phyloP scores from a whole-genome alignment of 2,113 vertebrate species.

The Notiomystis cincta region DNA sequence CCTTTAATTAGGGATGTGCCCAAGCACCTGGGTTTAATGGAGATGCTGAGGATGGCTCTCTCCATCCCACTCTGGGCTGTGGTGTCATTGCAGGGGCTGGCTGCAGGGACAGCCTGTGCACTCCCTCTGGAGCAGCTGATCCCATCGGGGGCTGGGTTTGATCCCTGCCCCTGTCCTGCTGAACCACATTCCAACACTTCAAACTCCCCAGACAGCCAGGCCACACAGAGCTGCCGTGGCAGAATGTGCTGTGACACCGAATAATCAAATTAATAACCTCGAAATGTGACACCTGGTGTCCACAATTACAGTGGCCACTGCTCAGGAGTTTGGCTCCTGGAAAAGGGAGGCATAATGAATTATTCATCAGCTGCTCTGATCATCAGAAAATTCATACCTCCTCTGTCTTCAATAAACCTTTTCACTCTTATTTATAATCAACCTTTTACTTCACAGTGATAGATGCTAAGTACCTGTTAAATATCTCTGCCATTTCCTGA shows the following conservation, averaged over 20 bases:
- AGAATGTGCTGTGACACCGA: neutral
- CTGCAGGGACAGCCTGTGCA: neutral
- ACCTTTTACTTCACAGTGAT: constrained; percentile 1
- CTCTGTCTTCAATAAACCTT: constrained; percentile 41
- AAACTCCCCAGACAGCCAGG: neutral
- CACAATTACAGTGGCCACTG: neutral
- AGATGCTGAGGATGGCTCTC: neutral
- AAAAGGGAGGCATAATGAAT: neutral
- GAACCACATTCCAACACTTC: neutral
- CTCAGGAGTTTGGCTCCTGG: neutral
- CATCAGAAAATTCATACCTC: constrained; percentile 6
- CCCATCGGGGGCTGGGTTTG: neutral
- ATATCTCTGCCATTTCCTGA: constrained; percentile 20
- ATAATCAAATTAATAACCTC: constrained; percentile 19
- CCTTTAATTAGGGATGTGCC: constrained; percentile 60
- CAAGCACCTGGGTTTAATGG: constrained; percentile 28
- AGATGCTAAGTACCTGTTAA: constrained; percentile 47
- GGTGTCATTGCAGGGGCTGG: constrained; percentile 3
- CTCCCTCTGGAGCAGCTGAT: neutral
- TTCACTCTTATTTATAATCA: constrained; percentile 34
- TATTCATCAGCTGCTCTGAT: constrained; percentile 38
- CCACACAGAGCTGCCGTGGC: neutral
- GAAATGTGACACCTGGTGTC: neutral
- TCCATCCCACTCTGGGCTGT: neutral
- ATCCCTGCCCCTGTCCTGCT: neutral